Conservation (phyloP, 2,113 vertebrate genomes). For the Paralichthys olivaceus region DNA sequence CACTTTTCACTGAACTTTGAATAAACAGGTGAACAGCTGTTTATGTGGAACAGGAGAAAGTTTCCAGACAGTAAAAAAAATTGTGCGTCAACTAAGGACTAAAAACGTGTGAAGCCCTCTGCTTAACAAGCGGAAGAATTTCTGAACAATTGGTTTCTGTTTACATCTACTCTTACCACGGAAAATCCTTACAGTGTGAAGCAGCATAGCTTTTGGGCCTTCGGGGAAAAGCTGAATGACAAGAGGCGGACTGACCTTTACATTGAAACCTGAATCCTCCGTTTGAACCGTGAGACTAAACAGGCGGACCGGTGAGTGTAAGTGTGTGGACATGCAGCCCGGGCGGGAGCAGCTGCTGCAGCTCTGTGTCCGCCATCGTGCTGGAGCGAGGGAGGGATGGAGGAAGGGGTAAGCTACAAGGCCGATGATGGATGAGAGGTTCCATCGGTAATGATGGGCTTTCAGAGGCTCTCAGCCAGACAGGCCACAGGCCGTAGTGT, state of each 20-base stretch:
- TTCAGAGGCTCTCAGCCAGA: slow-evolving; percentile 70
- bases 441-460: slow-evolving; percentile 77
- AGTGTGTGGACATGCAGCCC: slow-evolving; percentile 52
- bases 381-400: slow-evolving; percentile 37
- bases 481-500: slow-evolving; percentile 53
- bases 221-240: slow-evolving; percentile 61
- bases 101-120: slow-evolving; percentile 14
- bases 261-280: slow-evolving; percentile 69
- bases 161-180: slow-evolving; percentile 47
- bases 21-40: background rate
- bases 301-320: slow-evolving; percentile 60
- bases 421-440: slow-evolving; percentile 77
- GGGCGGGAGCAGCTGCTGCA: slow-evolving; percentile 62
- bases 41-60: background rate
- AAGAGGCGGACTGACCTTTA: slow-evolving; percentile 69
- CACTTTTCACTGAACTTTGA: background rate
- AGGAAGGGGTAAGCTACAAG: slow-evolving; percentile 69
- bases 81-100: background rate
- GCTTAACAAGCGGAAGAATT: slow-evolving; percentile 1
- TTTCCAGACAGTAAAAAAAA: slow-evolving; percentile 6
- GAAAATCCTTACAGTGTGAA: slow-evolving; percentile 73
- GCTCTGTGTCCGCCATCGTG: slow-evolving; percentile 31
- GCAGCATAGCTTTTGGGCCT: slow-evolving; percentile 54
- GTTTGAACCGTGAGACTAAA: slow-evolving; percentile 72
- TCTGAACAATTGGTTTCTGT: slow-evolving; percentile 59